Base-by-base conservation (phyloP, 37 sponge, comb jelly and placozoan genomes). In the Spongia lamella region DNA sequence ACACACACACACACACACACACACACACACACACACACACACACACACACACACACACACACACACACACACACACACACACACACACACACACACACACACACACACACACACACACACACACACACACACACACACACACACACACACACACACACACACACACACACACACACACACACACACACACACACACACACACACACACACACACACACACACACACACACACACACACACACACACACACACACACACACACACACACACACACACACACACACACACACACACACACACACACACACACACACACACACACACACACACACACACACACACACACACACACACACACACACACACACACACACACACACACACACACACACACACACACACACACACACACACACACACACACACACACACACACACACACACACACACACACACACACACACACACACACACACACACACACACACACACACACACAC, bases 321-420 rank as follows among this genome's bases (percentile, higher is more conserved):
- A 43, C 47, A 43, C 9, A 43, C 9, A 43, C 47, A 43, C 47
- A 43, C 9, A 9, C 47, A 43, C n/a, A n/a, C n/a, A n/a, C n/a
- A n/a, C n/a, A n/a, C n/a, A n/a, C n/a, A n/a, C n/a, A n/a, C n/a
- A n/a, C n/a, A n/a, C 53, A 52, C 53, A 52, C 53, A 52, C 17
- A 52, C 53, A 52, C 53, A 52, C 53, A 52, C 53, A 52, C 53
- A 52, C 17, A 17, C 53, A 17, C 53, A 52, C 17, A 17, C 53
- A 17, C 53, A 52, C 53, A 52, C 53, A 58, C 60, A 58, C 60
- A 58, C 14, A 11, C 60, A 58, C 14, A 11, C 60, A 58, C 14
- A 11, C 60, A 58, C 60, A 11, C 60, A 58, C 60, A 7, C 59
- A 21, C 24, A 57, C 59, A 57, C 27, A 57, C 59, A 57, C 59